Evolutionary conservation across 1,140 invertebrate species (phyloP), one percentile per base, ranked within the genome.

Genomic region (Chymomyza costata): DNA sequence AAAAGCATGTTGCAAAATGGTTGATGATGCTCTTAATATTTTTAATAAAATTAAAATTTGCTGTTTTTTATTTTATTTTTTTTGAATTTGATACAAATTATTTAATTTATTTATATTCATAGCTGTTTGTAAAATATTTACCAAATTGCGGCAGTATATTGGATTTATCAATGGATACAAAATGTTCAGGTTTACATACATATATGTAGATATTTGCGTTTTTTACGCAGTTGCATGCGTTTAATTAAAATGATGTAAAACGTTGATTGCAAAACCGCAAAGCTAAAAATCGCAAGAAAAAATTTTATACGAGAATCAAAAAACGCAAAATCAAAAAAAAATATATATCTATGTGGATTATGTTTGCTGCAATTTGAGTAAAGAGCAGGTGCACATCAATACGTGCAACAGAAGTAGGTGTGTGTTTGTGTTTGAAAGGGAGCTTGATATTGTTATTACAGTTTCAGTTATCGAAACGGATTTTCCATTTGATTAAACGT

Each of bases 401-500:
- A n/a, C 32, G 17, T 32, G 28, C 30, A 6, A 32, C 39, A 47
- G 13, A 32, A 17, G 16, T 30, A 11, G 7, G 18, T 5, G 13
- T 16, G 21, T 8, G 21, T 25, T 25, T 3, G 21, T 5, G 21
- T 25, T 25, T 3, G 21, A 25, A 8, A 5, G 3, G 21, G 8
- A 25, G 21, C 51, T 44, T 18, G 18, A 32, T 21, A 55, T 49
- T 78, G 61, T 80, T 76, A 66, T 71, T 60, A 55, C 60, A 78
- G 53, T 64, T 76, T 65, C 70, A 53, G 59, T 69, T 82, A 82
- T 82, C 65, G 64, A 54, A 68, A 65, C 47, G 66, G 67, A 71
- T 82, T 82, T 82, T 82, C 67, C 78, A 65, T 76, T 82, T 82
- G 78, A 82, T 82, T 78, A 78, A 82, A 82, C 70, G 78, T 71